Conservation (phyloP, 2,888 invertebrate species). For the Emmelina monodactyla region DNA sequence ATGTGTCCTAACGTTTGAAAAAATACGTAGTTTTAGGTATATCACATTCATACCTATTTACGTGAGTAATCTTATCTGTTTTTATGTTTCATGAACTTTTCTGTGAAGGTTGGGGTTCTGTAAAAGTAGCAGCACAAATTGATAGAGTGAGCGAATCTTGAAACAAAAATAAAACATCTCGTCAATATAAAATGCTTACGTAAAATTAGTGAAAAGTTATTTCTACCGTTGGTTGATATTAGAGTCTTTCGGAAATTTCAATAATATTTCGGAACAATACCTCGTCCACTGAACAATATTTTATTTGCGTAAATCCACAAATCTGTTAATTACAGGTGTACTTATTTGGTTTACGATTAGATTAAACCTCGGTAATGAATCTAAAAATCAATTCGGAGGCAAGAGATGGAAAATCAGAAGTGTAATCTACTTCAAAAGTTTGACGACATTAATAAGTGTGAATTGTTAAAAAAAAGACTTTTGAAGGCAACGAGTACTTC, state of each 20-base stretch:
- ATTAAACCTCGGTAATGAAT: conserved; percentile 44
- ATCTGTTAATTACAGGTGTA: background rate
- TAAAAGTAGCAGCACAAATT: conserved; percentile 60
- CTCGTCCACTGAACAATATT: background rate
- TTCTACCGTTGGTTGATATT: too few relatives aligned
- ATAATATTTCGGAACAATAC: background rate
- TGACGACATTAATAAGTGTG: conserved; percentile 49
- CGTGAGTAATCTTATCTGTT: conserved; percentile 15
- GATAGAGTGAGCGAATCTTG: conserved; percentile 28
- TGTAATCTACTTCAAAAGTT: conserved; percentile 63
- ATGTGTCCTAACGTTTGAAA: conserved; percentile 23
- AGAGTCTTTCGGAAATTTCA: too few relatives aligned
- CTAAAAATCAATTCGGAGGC: conserved; percentile 32
- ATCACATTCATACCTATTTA: conserved; percentile 14
- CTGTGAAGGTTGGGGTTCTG: conserved; percentile 55
- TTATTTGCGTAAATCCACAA: background rate
- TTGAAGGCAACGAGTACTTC: conserved; percentile 44
- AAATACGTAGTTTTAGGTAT: background rate
- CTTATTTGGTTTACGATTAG: background rate
- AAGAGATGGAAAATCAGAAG: conserved; percentile 60
- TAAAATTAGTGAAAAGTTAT: too few relatives aligned
- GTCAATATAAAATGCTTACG: too few relatives aligned
- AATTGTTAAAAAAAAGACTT: conserved; percentile 62
- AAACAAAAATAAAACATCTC: conserved; percentile 39
- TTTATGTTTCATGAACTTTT: conserved; percentile 55